phyloP scores from a whole-genome alignment of 2,797 vertebrate species.

The Etheostoma nigrum region DNA sequence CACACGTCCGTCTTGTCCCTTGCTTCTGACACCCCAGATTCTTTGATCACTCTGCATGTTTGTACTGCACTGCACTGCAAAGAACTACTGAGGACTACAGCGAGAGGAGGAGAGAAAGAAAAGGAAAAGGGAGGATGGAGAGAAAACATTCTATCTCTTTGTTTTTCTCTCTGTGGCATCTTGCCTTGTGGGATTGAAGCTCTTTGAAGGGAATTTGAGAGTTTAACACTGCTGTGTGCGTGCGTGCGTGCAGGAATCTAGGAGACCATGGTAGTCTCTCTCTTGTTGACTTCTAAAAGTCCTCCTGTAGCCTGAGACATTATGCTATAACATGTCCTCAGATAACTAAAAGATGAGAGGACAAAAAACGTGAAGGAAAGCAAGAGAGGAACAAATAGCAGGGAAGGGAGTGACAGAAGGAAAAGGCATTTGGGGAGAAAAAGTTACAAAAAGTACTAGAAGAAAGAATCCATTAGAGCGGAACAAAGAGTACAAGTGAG shows the following conservation, averaged over 20 bases:
- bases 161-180: slow-evolving; percentile 70
- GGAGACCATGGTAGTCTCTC: slow-evolving; percentile 50
- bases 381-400: neutral
- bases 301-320: slow-evolving; percentile 68
- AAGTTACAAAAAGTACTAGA: slow-evolving; percentile 37
- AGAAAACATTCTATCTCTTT: slow-evolving; percentile 68
- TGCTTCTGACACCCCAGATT: slow-evolving; percentile 63
- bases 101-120: slow-evolving; percentile 46
- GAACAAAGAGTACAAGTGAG: slow-evolving; percentile 45
- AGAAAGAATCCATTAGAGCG: slow-evolving; percentile 51
- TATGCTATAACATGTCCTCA: slow-evolving; percentile 42
- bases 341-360: slow-evolving; percentile 50
- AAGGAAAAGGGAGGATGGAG: slow-evolving; percentile 48
- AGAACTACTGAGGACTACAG: slow-evolving; percentile 58
- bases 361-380: slow-evolving; percentile 42
- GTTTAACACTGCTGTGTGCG: slow-evolving; percentile 58
- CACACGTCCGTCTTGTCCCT: slow-evolving; percentile 70
- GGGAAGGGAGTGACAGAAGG: slow-evolving; percentile 6
- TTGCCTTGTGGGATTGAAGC: slow-evolving; percentile 58
- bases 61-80: slow-evolving; percentile 71
- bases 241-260: slow-evolving; percentile 11
- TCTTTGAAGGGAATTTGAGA: slow-evolving; percentile 70
- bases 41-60: slow-evolving; percentile 77
- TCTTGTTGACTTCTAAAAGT: slow-evolving; percentile 77
- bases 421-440: slow-evolving; percentile 23